phyloP scores from a whole-genome alignment of 2,113 vertebrate species.

The Mastomys coucha region DNA sequence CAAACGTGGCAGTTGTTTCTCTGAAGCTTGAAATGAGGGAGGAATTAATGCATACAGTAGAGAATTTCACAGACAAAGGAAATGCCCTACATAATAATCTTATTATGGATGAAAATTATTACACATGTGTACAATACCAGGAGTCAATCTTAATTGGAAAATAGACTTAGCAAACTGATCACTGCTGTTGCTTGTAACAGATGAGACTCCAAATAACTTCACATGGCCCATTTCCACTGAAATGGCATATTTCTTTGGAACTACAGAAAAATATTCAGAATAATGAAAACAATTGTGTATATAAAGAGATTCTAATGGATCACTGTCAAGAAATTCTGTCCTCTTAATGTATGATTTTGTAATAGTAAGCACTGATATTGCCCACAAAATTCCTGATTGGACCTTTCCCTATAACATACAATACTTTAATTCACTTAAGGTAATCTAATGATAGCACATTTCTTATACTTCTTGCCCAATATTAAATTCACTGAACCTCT shows the following conservation, averaged over 20 bases:
- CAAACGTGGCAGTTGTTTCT: not conserved
- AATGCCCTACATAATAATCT: not conserved
- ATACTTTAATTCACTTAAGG: slow-evolving; percentile 62
- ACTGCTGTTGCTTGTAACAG: not conserved
- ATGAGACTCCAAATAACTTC: not conserved
- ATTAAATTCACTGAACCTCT: not conserved
- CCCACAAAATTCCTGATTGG: not conserved
- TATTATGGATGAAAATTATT: not conserved
- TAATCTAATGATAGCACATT: slow-evolving; percentile 62
- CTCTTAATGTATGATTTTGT: not conserved
- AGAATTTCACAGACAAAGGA: not conserved
- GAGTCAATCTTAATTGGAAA: not conserved
- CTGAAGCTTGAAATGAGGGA: accelerated
- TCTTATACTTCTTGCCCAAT: slow-evolving; percentile 59
- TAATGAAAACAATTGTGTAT: not conserved
- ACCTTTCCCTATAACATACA: slow-evolving; percentile 31
- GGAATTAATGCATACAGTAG: not conserved
- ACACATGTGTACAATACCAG: not conserved
- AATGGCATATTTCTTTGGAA: not conserved
- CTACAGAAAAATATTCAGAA: not conserved
- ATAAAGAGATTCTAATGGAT: not conserved
- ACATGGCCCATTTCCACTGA: not conserved
- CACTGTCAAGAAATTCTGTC: slow-evolving; percentile 17
- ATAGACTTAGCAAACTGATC: not conserved
- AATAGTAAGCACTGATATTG: not conserved